phyloP scores from a whole-genome alignment of 2,113 vertebrate genomes.

The Alces alces region DNA sequence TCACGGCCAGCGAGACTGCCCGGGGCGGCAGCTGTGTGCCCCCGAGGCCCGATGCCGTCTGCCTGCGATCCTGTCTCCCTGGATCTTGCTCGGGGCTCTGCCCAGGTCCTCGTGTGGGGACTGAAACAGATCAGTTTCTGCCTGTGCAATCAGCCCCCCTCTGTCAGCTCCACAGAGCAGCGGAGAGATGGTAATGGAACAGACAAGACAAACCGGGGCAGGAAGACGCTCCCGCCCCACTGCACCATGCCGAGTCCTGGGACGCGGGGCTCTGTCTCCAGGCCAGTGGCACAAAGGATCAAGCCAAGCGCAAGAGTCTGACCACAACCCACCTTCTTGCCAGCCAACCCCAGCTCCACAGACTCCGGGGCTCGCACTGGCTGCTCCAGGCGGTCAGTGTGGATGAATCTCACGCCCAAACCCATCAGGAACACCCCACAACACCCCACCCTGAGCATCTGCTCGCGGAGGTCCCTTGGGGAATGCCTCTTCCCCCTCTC shows the following conservation, averaged over 20 bases:
- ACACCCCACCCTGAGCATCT: rapidly evolving
- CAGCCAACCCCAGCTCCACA: too few species aligned
- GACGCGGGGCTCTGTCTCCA: too few species aligned
- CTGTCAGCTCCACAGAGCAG: too few species aligned
- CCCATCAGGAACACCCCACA: rapidly evolving
- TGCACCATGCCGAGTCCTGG: too few species aligned
- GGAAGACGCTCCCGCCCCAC: neutral
- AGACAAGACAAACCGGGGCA: rapidly evolving
- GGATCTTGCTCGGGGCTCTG: neutral
- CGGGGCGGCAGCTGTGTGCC: rapidly evolving
- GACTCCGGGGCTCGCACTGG: too few species aligned
- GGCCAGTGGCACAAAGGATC: too few species aligned
- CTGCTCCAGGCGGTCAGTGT: too few species aligned
- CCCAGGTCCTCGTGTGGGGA: neutral
- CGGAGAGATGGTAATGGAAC: rapidly evolving
- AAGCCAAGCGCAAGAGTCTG: too few species aligned
- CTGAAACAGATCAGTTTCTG: neutral
- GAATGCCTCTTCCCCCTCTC: neutral
- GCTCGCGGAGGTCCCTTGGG: rapidly evolving
- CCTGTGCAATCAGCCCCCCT: rapidly evolving
- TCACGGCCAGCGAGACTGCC: rapidly evolving
- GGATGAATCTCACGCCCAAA: too few species aligned
- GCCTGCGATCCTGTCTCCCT: rapidly evolving
- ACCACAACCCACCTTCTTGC: too few species aligned
- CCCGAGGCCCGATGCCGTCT: rapidly evolving